Conservation (phyloP, 2,797 vertebrate genomes). For the Halcyon badia region DNA sequence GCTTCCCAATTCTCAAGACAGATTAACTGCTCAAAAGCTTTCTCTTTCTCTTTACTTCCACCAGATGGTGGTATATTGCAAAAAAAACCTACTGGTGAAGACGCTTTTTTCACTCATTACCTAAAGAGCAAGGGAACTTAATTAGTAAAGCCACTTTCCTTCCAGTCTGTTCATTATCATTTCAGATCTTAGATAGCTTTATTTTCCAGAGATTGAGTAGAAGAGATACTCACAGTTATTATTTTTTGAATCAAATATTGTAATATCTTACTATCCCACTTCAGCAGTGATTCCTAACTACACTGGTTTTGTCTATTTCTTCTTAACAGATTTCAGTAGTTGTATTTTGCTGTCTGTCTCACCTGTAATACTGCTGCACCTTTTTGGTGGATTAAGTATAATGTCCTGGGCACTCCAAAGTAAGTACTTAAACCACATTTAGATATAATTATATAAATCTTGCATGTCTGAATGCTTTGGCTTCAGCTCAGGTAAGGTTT, state of each 20-base stretch:
- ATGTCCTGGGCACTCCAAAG: neutral
- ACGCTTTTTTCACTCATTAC: rapidly evolving
- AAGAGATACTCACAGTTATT: neutral
- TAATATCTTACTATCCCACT: neutral
- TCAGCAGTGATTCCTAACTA: neutral
- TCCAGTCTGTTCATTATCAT: neutral
- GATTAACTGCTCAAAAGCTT: neutral
- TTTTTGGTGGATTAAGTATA: neutral
- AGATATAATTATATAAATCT: neutral
- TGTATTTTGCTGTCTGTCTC: neutral
- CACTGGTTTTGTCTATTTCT: neutral
- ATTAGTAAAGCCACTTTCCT: neutral
- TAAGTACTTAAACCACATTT: neutral
- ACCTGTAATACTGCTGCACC: neutral
- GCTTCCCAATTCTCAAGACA: neutral
- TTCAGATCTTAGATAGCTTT: neutral
- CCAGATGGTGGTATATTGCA: slow-evolving; percentile 59
- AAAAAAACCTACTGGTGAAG: neutral
- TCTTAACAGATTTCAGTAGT: neutral
- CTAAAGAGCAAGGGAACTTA: neutral
- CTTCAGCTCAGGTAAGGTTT: neutral
- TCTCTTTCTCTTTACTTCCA: slow-evolving; percentile 20
- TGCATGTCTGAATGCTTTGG: neutral
- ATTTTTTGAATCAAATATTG: neutral
- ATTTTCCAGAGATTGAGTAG: neutral